These are phyloP conservation scores for Danio choprae DNA, from an alignment of 2,797 vertebrate genomes.

Conservation along the genomic window DNA sequence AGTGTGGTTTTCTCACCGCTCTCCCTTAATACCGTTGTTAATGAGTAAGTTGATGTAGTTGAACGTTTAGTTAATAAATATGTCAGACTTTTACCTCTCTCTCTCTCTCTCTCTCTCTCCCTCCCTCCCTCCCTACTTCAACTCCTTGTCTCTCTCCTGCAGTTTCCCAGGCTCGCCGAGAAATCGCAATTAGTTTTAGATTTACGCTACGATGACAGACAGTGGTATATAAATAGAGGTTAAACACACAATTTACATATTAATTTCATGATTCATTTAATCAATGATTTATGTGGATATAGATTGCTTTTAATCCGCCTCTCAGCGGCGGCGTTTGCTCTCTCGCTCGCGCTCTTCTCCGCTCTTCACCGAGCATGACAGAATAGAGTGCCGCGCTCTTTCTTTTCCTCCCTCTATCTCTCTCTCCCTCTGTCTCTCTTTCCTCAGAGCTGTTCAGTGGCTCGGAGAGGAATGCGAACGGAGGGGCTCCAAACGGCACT, in stretches of 20 bases:
- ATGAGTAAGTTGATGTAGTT: constrained; percentile 88
- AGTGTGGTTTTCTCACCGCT: constrained; percentile 78
- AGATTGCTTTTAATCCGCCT: constrained; percentile 89
- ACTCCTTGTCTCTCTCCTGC: constrained; percentile 44
- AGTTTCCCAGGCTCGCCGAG: constrained; percentile 78
- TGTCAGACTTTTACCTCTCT: constrained; percentile 86
- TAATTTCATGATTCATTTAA: constrained; percentile 96
- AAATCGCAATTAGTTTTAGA: constrained; percentile 93
- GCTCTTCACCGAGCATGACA: constrained; percentile 78
- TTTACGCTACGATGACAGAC: constrained; percentile 89
- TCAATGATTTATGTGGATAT: constrained; percentile 91
- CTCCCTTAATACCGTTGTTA: constrained; percentile 76
- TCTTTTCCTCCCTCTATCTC: constrained; percentile 41
- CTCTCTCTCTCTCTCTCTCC: constrained; percentile 65
- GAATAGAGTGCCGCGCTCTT: constrained; percentile 72
- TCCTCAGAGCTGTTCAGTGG: constrained; percentile 58
- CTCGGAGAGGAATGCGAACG: constrained; percentile 62
- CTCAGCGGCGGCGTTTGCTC: constrained; percentile 70
- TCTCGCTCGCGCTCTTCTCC: constrained; percentile 71
- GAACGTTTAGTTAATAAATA: constrained; percentile 91
- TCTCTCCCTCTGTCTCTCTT: constrained; percentile 38
- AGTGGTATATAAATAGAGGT: constrained; percentile 91
- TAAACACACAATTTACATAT: constrained; percentile 96
- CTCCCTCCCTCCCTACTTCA: constrained; percentile 42
- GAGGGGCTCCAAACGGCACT: constrained; percentile 60